Base-by-base conservation (phyloP, 2,888 invertebrate genomes). In the Sabatieria punctata region DNA sequence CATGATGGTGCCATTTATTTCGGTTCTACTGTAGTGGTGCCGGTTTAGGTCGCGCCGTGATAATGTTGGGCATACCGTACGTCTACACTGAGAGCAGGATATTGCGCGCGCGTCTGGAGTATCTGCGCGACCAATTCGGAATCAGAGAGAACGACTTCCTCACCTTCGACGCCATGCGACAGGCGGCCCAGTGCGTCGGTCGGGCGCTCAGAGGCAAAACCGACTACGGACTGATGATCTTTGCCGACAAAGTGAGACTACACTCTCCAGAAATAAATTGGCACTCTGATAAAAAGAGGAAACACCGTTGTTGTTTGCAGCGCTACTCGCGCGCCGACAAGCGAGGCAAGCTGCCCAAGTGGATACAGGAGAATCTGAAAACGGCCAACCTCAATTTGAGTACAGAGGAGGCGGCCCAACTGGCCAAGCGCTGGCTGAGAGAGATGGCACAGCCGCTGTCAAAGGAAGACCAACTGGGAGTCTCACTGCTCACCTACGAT, bases 121-220 rank as follows among this genome's bases (percentile, higher is more conserved):
- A 95, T 68, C 75, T 97, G 35, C 70, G 95, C 43, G 95, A 97
- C 69, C 85, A 89, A 68, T 97, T 89, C 71, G 88, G 86, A 72
- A 88, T 89, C 47, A 77, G 84, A 49, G 97, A 99, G 72, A 95
- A 91, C 65, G 97, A 99, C 68, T 99, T 99, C 69, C 71, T 99
- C 49, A 99, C 97, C 11, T 99, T 99, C 66, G 97, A 99, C 72
- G 97, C 97, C 1, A 93, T 99, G 89, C 75, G 97, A n/a, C 95
- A 97, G 72, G 95, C 97, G 0, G 95, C 97, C 0, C 97, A 99
- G 67, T 99, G 97, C 68, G 91, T 97, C 21, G 97, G 97, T 0
- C 73, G 97, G 57, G 95, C 78, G 6, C 74, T 99, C 51, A 74
- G 85, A 4, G 97, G 97, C 23, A 99, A 99, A 73, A 97, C 93